Evolutionary conservation across 2,888 invertebrate genomes (phyloP), one percentile per base, ranked within the genome.

Genomic region (Notocelia uddmanniana): DNA sequence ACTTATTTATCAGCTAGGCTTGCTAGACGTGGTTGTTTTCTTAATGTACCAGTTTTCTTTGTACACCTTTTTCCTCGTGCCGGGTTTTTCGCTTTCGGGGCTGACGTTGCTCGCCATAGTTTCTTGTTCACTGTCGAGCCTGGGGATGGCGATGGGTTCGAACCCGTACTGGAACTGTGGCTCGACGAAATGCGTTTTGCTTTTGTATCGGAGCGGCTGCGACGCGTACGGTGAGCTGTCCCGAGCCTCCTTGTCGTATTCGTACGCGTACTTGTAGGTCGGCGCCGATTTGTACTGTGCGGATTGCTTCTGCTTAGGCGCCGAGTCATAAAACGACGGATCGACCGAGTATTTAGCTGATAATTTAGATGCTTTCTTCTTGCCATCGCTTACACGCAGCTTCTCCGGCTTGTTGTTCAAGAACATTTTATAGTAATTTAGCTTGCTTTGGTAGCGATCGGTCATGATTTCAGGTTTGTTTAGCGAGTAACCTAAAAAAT

Each of bases 81-180:
- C 91, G 9, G 90, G 88, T 76, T 89, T 89, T 81, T 91, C 89
- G 80, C 87, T 90, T 80, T 91, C 87, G 37, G 90, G 88, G 76
- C 86, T 87, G 70, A 85, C 75, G 82, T 91, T 91, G 77, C 87
- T 90, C 2, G 92, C 89, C 90, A 92, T 91, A 10, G 93, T 88
- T 18, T 92, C 86, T 26, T 92, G 77, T 76, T 93, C 92, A 74
- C 91, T 91, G 75, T 93, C 92, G 41, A 92, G 83, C 26, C 82
- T 82, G 48, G 92, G 91, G 74, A 91, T 76, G 10, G 86, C 78
- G 68, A 91, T 83, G 11, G 94, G 93, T 74, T 93, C 92, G 79
- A 94, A 94, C 10, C 94, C 94, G 76, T 93, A 94, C 75, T 94
- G 93, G 77, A 90, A 93, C 74, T 91, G 92, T 0, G 94, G 94